Conservation (phyloP, 2,797 vertebrate genomes). For the Spinibarbus caldwelli region DNA sequence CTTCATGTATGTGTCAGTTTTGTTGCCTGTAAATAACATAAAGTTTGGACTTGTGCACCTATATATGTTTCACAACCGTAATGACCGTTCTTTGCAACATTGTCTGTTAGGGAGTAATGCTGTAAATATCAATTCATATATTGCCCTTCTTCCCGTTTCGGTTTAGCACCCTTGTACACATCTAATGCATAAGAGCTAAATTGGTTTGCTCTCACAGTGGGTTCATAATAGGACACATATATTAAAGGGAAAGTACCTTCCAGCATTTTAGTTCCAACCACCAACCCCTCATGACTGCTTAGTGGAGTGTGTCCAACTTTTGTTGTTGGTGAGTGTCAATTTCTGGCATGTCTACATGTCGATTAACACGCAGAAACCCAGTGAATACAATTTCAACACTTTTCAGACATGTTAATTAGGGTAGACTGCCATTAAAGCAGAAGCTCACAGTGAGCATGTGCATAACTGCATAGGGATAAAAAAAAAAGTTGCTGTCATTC, state of each 20-base stretch:
- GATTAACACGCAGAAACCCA: not conserved
- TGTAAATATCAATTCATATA: not conserved
- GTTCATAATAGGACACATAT: not conserved
- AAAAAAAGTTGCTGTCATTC: not conserved
- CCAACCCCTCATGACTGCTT: not conserved
- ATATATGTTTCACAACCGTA: not conserved
- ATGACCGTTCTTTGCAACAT: not conserved
- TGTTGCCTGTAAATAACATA: not conserved
- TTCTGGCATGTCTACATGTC: not conserved
- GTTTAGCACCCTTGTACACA: not conserved
- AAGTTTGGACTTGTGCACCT: slow-evolving; percentile 15
- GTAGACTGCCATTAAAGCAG: not conserved
- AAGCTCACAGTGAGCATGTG: not conserved
- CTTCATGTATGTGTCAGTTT: not conserved
- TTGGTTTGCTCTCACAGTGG: not conserved
- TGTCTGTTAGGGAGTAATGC: not conserved
- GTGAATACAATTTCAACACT: not conserved
- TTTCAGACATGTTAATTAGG: not conserved
- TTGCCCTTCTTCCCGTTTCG: not conserved
- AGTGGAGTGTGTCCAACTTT: not conserved
- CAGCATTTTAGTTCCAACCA: not conserved
- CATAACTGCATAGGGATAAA: not conserved
- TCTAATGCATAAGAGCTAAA: not conserved
- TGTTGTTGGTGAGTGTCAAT: not conserved
- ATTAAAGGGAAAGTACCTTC: not conserved